Evolutionary conservation across 2,113 vertebrate genomes (phyloP), one percentile per base, ranked within the genome.

Genomic region (Indicator indicator): DNA sequence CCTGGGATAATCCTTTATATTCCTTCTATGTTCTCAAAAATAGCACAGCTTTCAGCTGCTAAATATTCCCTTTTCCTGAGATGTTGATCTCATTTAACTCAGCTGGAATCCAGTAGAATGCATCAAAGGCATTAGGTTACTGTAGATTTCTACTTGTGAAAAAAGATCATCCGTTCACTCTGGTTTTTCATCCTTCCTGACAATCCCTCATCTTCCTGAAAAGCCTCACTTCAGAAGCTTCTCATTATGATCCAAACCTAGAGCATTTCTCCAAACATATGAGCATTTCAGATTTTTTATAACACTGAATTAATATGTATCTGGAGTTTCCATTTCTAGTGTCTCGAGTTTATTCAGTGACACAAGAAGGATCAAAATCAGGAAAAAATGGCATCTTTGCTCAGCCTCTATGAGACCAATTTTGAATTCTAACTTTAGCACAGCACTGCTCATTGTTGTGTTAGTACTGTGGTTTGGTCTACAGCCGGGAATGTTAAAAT

Each of bases 251-350:
- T 40, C 77, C 78, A 2, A 30, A 33, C 44, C 33, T 62, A 52
- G 16, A 73, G 4, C 15, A 28, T 60, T 52, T 44, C 7, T 91
- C 23, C 12, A 42, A 67, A 82, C 65, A 44, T 4, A 16, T 16
- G 5, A 16, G 3, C 17, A 16, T 77, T 89, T 72, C 0, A 0
- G 1, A 12, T 1, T 83, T 73, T 83, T n/a, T 6, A 24, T 28
- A 75, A 12, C 30, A 24, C 11, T 28, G 20, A 60, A 16, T 71
- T 69, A 69, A 63, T 60, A 78, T 85, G 1, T 9, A 16, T 40
- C 19, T 36, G 42, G 85, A n/a, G 10, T n/a, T 74, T 87, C 10
- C 1, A 2, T 46, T 78, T 62, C 46, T 50, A 26, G 71, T 68
- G 8, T 56, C n/a, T 17, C 19, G 13, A 28, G 6, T 54, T 83